Conservation (phyloP, 1,140 invertebrate species). For the Pygmarrhopalites habei region DNA sequence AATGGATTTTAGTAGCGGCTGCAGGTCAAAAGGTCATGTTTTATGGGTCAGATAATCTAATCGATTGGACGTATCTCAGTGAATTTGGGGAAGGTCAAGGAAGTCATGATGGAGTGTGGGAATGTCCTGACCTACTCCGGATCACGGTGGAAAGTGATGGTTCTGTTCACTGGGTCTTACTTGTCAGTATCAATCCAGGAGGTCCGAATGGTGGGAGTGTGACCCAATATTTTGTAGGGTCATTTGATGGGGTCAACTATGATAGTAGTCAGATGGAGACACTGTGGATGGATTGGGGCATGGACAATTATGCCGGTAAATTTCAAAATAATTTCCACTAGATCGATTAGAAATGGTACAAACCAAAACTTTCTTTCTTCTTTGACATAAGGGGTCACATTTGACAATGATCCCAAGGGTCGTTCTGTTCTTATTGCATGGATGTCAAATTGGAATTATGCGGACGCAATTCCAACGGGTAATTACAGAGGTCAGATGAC, state of each 20-base stretch:
- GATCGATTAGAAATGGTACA: too few species aligned
- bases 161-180: slow-evolving; percentile 22
- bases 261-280: background rate
- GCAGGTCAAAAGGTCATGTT: slow-evolving; percentile 20
- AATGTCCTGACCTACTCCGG: slow-evolving; percentile 33
- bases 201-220: slow-evolving; percentile 31
- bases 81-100: slow-evolving; percentile 22
- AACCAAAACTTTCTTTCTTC: too few species aligned
- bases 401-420: slow-evolving; percentile 18
- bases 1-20: slow-evolving; percentile 24
- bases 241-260: slow-evolving; percentile 23
- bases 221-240: slow-evolving; percentile 34
- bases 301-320: too few species aligned
- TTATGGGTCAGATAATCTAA: slow-evolving; percentile 21
- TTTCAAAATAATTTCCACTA: too few species aligned
- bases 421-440: slow-evolving; percentile 19
- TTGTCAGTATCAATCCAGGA: slow-evolving; percentile 30
- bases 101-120: slow-evolving; percentile 33
- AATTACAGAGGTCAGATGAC: slow-evolving; percentile 31
- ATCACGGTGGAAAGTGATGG: background rate
- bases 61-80: slow-evolving; percentile 17
- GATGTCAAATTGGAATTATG: slow-evolving; percentile 32
- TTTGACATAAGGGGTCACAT: slow-evolving; percentile 18
- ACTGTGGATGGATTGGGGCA: slow-evolving; percentile 35
- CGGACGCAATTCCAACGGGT: slow-evolving; percentile 11